Evolutionary conservation across 2,888 invertebrate genomes (phyloP), one percentile per base, ranked within the genome.

Genomic region (Cryptophagus acutangulus): DNA sequence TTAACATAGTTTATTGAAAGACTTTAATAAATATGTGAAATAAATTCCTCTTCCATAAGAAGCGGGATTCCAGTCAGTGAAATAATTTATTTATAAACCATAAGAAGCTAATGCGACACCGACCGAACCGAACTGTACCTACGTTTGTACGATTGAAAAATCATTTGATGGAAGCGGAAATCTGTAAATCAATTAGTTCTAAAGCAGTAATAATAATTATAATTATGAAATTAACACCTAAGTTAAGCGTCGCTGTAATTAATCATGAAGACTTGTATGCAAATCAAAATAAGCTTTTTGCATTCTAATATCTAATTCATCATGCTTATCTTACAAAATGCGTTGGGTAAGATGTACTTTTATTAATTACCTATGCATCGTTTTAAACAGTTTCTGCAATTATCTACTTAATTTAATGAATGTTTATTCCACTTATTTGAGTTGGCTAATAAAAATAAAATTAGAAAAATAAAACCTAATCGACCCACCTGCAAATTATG

Each of bases 291-390:
- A n/a, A n/a, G 24, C 24, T 8, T 20, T n/a, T 20, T 20, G 24
- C 24, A 20, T 20, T 20, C n/a, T n/a, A 20, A 20, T 20, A 8
- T 20, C 24, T 8, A 20, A 20, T 20, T 20, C 24, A 20, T 20
- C 24, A 20, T 20, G 24, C 24, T 20, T 20, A 20, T 20, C 24
- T 20, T 20, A 20, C 6, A 20, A 20, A 20, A 20, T 20, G 24
- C 24, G 24, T 20, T 20, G 24, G n/a, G 24, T 20, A 20, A 20
- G 24, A 20, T n/a, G n/a, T 20, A 6, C 24, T 20, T 20, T 20
- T 20, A 20, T 20, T 20, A 20, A 20, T 20, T 20, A n/a, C 24
- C n/a, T 20, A n/a, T 20, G n/a, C n/a, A 20, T 20, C 24, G 24
- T 8, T 20, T 20, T 20, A 8, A 20, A 20, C 24, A 20, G 6